These are phyloP conservation scores for Caenorhabditis parvicauda DNA, from an alignment of 2,888 invertebrate species.

Conservation along the genomic window DNA sequence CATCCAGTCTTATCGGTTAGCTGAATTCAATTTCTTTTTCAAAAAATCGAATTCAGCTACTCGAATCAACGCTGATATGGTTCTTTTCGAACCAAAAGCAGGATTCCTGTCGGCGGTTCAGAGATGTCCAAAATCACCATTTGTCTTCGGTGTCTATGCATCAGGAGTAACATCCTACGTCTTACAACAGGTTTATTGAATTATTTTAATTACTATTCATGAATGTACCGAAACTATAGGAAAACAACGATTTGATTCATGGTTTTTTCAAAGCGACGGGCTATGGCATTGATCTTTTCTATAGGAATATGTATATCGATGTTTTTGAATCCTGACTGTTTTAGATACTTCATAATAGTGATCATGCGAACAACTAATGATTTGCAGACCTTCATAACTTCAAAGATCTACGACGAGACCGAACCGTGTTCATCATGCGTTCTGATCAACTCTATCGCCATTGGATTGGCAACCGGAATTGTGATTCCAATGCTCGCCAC, in stretches of 20 bases:
- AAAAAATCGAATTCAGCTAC: constrained; percentile 28
- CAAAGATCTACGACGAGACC: constrained; percentile 27
- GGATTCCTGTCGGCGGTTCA: constrained; percentile 40
- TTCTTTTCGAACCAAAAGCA: constrained; percentile 34
- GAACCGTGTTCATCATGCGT: constrained; percentile 36
- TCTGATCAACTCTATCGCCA: constrained; percentile 26
- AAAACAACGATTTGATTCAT: too few species aligned
- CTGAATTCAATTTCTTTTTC: constrained; percentile 1
- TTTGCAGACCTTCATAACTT: constrained; percentile 21
- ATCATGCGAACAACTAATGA: not conserved
- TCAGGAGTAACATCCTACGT: constrained; percentile 46
- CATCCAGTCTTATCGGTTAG: constrained; percentile 40
- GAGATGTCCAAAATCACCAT: constrained; percentile 46
- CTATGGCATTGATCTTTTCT: not conserved
- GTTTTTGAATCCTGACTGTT: not conserved
- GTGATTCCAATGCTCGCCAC: constrained; percentile 47
- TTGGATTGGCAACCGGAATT: constrained; percentile 41
- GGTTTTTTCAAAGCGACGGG: not conserved
- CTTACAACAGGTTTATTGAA: constrained; percentile 38
- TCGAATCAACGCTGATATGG: constrained; percentile 51
- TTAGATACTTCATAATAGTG: not conserved
- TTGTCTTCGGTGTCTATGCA: constrained; percentile 46
- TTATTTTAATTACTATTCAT: not conserved
- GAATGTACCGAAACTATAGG: not conserved
- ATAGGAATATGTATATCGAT: not conserved